A percentile compares a stretch with the other conserved stretches of the same genome.
Evolutionary conservation across 2,113 vertebrate species (phyloP).

Genomic region (Bujurquina vittata): DNA sequence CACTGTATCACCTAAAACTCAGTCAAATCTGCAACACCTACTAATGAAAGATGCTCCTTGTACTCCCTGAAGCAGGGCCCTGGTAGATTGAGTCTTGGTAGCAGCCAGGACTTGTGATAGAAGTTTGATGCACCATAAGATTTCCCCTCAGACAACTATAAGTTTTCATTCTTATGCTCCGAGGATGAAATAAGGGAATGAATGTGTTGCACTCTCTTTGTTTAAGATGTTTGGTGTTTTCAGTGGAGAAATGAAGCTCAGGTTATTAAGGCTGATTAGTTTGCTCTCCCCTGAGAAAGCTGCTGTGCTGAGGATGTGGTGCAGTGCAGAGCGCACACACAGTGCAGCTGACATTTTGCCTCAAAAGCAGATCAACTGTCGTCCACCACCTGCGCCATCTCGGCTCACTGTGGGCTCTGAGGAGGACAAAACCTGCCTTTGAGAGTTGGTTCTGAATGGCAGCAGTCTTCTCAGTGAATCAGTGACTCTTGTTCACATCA

Average conservation of each 20-base stretch:
- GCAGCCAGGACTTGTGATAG: background rate
- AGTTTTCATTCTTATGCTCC: background rate
- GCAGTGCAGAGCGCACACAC: background rate
- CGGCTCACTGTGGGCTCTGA: background rate
- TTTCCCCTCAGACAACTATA: background rate
- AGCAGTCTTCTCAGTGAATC: background rate
- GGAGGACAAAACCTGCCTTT: background rate
- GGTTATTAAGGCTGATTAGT: background rate
- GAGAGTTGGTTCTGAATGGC: background rate
- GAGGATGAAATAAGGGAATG: background rate
- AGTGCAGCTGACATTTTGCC: constrained; percentile 27
- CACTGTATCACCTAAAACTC: background rate
- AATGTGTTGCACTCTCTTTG: background rate
- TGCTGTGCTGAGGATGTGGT: constrained; percentile 25
- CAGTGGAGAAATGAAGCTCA: too few relatives aligned
- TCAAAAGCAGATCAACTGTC: background rate
- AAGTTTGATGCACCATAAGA: background rate
- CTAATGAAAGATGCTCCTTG: background rate
- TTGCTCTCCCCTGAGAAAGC: background rate
- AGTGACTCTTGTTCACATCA: background rate
- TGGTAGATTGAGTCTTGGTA: background rate
- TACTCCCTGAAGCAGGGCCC: background rate
- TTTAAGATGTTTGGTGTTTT: background rate
- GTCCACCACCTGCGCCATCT: constrained; percentile 9
- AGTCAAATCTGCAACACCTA: background rate